Percentiles rank a stretch among this genome's conserved stretches.
Evolutionary conservation across 2,797 vertebrate genomes (phyloP).

Genomic region (Tapirus indicus): DNA sequence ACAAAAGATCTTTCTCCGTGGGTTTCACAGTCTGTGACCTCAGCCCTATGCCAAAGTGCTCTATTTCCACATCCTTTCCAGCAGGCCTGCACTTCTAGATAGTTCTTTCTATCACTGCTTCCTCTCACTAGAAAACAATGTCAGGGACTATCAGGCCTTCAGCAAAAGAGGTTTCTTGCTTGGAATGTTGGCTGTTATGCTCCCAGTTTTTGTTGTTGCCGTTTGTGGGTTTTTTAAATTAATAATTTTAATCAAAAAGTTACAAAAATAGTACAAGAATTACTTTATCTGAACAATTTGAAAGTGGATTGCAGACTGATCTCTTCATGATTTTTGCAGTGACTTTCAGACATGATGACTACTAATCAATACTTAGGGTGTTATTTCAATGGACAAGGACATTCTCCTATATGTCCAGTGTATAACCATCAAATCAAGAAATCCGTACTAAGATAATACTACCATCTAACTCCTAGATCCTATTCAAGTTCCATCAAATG

Average conservation of each 20-base stretch:
- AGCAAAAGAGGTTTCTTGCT: not conserved
- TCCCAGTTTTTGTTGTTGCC: not conserved
- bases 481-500: not conserved
- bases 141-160: not conserved
- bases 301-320: not conserved
- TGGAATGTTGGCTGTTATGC: not conserved
- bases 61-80: not conserved
- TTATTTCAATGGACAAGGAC: not conserved
- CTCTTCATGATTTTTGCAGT: not conserved
- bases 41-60: not conserved
- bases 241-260: not conserved
- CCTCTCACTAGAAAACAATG: not conserved
- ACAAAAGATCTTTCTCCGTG: not conserved
- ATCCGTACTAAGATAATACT: not conserved
- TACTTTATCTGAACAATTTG: not conserved
- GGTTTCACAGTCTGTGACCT: not conserved
- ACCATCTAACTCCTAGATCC: not conserved
- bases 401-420: not conserved
- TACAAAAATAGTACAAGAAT: not conserved
- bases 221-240: not conserved
- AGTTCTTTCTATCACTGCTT: not conserved
- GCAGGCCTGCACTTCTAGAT: not conserved
- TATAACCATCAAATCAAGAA: not conserved
- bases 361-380: not conserved
- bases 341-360: not conserved